Conservation (phyloP, 2,888 invertebrate genomes). For the Ochropleura leucogaster region DNA sequence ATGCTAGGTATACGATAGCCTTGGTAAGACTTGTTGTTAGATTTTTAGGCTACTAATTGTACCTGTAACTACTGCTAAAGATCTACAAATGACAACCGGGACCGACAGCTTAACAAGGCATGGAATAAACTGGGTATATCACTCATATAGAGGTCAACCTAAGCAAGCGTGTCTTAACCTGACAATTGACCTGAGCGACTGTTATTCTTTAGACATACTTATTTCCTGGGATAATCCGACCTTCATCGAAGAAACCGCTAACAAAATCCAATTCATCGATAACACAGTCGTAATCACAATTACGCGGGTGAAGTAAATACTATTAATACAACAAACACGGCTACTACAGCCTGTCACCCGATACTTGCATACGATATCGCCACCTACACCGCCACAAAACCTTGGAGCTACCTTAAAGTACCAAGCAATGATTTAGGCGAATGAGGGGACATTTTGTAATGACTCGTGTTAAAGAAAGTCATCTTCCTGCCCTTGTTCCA, state of each 20-base stretch:
- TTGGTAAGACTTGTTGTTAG: too few relatives aligned
- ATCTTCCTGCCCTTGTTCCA: too few relatives aligned
- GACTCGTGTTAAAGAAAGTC: constrained; percentile 17
- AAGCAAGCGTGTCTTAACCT: too few relatives aligned
- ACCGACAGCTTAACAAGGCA: too few relatives aligned
- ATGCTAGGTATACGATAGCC: too few relatives aligned
- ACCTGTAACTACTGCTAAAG: too few relatives aligned
- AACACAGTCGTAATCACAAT: background rate
- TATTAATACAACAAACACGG: constrained; percentile 32
- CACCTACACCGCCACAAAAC: constrained; percentile 50
- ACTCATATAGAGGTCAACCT: too few relatives aligned
- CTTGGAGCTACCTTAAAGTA: constrained; percentile 42
- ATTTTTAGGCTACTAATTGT: too few relatives aligned
- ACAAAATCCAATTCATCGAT: background rate
- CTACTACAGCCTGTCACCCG: constrained; percentile 37
- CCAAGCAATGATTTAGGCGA: constrained; percentile 32
- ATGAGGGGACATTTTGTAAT: constrained; percentile 23
- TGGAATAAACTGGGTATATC: too few relatives aligned
- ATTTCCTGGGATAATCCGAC: background rate
- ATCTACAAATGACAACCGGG: too few relatives aligned
- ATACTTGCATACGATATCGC: constrained; percentile 43
- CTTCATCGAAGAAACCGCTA: background rate
- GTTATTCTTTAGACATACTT: too few relatives aligned
- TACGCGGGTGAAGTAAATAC: constrained; percentile 23
- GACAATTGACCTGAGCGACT: too few relatives aligned